phyloP scores from a whole-genome alignment of 2,797 vertebrate species.

The Emys orbicularis region DNA sequence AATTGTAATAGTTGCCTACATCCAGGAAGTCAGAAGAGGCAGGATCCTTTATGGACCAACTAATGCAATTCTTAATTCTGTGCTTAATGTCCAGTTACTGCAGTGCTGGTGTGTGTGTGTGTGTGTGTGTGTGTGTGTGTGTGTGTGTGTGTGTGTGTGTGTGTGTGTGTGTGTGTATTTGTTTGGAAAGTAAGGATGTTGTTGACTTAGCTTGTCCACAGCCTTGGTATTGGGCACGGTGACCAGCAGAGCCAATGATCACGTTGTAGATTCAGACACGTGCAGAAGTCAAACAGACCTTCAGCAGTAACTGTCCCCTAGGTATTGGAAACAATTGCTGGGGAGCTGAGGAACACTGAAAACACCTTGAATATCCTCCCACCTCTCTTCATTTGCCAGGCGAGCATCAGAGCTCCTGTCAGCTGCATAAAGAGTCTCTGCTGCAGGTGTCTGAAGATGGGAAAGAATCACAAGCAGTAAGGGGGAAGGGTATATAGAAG shows the following conservation, averaged over 20 bases:
- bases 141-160: not conserved
- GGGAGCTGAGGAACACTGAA: not conserved
- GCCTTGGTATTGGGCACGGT: rapidly evolving
- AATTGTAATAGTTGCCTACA: not conserved
- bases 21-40: not conserved
- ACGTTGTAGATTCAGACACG: rapidly evolving
- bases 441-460: not conserved
- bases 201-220: not conserved
- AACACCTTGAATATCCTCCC: not conserved
- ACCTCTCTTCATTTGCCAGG: not conserved
- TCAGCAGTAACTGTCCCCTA: not conserved
- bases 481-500: not conserved
- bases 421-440: not conserved
- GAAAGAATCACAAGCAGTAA: not conserved
- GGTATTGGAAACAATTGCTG: rapidly evolving
- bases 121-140: not conserved
- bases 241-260: not conserved
- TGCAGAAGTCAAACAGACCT: not conserved
- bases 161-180: not conserved
- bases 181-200: rapidly evolving
- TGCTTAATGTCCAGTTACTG: not conserved
- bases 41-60: not conserved
- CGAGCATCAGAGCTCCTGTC: rapidly evolving
- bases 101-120: not conserved
- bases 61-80: not conserved